Evolutionary conservation across 1,140 invertebrate species (phyloP).

Genomic region (Tribolium castaneum): DNA sequence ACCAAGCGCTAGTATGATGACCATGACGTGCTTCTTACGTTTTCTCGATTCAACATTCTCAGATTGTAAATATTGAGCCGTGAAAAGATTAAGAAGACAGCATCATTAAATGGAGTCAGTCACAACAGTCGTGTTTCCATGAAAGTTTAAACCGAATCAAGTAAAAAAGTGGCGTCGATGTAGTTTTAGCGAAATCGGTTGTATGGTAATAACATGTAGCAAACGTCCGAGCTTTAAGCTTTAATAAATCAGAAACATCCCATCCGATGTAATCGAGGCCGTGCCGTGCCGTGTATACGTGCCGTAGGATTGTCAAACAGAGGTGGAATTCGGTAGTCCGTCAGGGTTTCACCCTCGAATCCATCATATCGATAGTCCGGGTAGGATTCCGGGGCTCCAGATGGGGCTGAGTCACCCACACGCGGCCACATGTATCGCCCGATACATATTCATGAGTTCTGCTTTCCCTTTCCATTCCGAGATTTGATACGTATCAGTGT

Average conservation of each 20-base stretch:
- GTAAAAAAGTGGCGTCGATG: no score
- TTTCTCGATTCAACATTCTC: neutral
- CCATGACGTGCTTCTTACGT: neutral
- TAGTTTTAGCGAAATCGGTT: no score
- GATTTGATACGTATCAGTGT: conserved; percentile 53
- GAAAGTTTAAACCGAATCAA: no score
- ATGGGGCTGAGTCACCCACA: conserved; percentile 52
- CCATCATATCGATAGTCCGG: conserved; percentile 54
- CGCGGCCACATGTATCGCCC: conserved; percentile 50
- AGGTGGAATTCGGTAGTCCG: conserved; percentile 24
- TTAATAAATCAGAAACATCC: conserved; percentile 1
- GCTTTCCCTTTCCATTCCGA: conserved; percentile 50
- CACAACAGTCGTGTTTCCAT: no score
- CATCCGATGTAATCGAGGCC: neutral
- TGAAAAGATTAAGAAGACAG: neutral
- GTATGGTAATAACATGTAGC: neutral
- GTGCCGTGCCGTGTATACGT: neutral
- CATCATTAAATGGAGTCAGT: neutral
- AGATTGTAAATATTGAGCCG: neutral
- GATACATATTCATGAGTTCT: conserved; percentile 54
- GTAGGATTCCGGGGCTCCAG: conserved; percentile 46
- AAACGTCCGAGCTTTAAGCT: neutral
- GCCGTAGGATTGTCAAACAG: conserved; percentile 2
- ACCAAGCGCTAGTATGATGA: neutral
- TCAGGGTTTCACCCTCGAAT: conserved; percentile 49